Evolutionary conservation across 2,113 vertebrate genomes (phyloP).

Genomic region (Hassar affinis): DNA sequence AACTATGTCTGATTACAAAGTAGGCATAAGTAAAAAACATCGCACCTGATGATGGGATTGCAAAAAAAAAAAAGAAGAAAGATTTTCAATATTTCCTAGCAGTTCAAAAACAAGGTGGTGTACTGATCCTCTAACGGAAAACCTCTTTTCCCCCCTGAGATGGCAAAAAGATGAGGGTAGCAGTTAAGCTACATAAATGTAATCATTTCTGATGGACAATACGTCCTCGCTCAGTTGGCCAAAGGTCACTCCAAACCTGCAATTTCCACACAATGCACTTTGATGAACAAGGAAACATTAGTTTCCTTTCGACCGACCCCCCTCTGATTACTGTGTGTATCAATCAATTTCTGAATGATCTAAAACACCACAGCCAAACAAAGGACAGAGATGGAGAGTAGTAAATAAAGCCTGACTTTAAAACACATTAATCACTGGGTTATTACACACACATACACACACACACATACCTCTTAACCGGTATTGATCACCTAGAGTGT

Average conservation of each 20-base stretch:
- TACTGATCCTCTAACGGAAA: constrained; percentile 13
- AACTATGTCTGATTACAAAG: neutral
- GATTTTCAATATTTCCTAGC: neutral
- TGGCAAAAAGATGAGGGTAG: neutral
- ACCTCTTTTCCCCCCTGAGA: neutral
- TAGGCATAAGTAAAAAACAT: neutral
- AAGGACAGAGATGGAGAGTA: constrained; percentile 49
- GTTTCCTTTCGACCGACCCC: constrained; percentile 55
- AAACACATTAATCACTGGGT: constrained; percentile 57
- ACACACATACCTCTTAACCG: constrained; percentile 48
- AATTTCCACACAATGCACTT: constrained; percentile 70
- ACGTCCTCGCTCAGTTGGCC: constrained; percentile 57
- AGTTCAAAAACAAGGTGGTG: neutral
- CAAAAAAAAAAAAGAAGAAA: neutral
- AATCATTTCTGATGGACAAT: constrained; percentile 59
- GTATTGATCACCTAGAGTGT: constrained; percentile 55
- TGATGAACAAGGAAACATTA: constrained; percentile 65
- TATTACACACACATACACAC: constrained; percentile 50
- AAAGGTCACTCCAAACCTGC: constrained; percentile 67
- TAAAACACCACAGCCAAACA: constrained; percentile 50
- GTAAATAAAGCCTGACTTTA: constrained; percentile 54
- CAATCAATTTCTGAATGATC: constrained; percentile 67
- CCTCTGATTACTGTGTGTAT: constrained; percentile 58
- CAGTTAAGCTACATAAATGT: constrained; percentile 46
- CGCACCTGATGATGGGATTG: neutral